Conservation (phyloP, 92 coral and sea anemone species). For the Virgularia gustaviana region DNA sequence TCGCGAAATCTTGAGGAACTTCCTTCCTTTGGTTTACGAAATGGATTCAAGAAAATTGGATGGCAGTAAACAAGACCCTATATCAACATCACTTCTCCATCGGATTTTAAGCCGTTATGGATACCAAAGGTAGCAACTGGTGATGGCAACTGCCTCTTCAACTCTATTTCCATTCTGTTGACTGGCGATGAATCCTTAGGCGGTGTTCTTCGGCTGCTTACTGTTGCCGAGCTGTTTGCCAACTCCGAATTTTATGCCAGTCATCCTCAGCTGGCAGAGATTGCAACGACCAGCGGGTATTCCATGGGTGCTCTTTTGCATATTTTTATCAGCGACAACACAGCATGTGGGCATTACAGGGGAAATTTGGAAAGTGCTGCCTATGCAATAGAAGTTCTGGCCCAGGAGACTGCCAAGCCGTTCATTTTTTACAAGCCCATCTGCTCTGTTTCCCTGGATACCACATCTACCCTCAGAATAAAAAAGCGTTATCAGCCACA, state of each 20-base stretch:
- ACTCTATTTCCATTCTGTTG: slow-evolving; percentile 34
- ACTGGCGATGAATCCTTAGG: slow-evolving; percentile 34
- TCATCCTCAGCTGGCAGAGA: slow-evolving; percentile 27
- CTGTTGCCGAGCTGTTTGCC: slow-evolving; percentile 15
- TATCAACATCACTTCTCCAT: neutral
- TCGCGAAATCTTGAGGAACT: neutral
- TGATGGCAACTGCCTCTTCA: slow-evolving; percentile 45
- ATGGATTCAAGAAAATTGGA: no score
- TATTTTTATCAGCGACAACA: slow-evolving; percentile 10
- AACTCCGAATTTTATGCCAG: slow-evolving; percentile 19
- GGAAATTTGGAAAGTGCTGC: slow-evolving; percentile 8
- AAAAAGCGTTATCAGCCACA: slow-evolving; percentile 5
- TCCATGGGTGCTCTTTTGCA: neutral
- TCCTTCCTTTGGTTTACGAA: neutral
- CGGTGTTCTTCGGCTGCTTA: slow-evolving; percentile 16
- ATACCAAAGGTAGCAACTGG: slow-evolving; percentile 13
- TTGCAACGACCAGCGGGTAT: neutral
- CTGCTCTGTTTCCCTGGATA: slow-evolving; percentile 37
- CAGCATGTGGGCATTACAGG: neutral
- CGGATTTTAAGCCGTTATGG: neutral
- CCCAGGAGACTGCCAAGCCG: slow-evolving; percentile 16
- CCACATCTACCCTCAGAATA: neutral
- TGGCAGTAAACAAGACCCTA: neutral
- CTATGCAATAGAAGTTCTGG: slow-evolving; percentile 32
- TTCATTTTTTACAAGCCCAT: slow-evolving; percentile 36